These are phyloP conservation scores for Sinosuthora webbiana DNA, from an alignment of 2,113 vertebrate genomes.

Conservation along the genomic window DNA sequence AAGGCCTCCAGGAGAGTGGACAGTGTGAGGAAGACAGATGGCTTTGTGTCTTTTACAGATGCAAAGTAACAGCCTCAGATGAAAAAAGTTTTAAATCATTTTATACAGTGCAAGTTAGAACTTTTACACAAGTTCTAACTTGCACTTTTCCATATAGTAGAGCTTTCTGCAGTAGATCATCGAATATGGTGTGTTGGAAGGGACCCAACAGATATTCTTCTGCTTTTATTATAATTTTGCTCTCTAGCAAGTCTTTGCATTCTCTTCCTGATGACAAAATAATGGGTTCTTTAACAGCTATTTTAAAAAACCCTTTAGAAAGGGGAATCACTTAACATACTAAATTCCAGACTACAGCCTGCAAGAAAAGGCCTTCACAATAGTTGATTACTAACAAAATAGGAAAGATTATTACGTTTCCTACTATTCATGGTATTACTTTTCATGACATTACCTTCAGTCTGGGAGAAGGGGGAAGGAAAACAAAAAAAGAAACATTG, in stretches of 20 bases:
- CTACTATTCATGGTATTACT: background rate
- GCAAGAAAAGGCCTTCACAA: background rate
- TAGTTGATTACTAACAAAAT: background rate
- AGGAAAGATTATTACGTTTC: background rate
- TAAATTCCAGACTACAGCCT: background rate
- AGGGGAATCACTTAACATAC: background rate
- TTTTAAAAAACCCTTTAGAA: background rate
- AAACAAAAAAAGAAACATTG: fast-evolving
- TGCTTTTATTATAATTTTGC: background rate
- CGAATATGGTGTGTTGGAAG: background rate
- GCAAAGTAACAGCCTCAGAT: background rate
- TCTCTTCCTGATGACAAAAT: background rate
- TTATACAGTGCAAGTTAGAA: background rate
- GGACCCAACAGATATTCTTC: background rate
- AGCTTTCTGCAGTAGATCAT: background rate
- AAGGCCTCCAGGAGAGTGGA: background rate
- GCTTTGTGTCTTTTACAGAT: background rate
- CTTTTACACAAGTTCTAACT: background rate
- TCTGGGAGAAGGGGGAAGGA: background rate
- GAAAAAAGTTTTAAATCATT: background rate
- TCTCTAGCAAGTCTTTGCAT: background rate
- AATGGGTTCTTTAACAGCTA: background rate
- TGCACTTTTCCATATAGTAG: background rate
- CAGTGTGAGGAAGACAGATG: background rate
- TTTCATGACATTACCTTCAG: background rate